These are phyloP conservation scores for Drosophila neotestacea DNA, from an alignment of 2,888 invertebrate genomes.

Conservation along the genomic window DNA sequence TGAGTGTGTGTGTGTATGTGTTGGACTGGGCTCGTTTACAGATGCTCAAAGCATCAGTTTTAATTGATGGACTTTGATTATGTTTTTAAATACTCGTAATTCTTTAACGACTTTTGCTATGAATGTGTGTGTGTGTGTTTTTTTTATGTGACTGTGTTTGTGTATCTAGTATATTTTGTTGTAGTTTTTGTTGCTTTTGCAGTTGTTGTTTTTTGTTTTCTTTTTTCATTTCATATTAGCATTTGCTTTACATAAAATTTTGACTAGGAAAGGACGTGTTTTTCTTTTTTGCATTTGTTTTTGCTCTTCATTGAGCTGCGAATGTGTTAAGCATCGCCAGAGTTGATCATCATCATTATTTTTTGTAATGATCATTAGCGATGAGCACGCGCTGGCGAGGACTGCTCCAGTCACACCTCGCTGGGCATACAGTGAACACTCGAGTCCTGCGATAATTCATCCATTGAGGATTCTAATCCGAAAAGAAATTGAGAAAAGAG, in stretches of 20 bases:
- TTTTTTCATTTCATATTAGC: slow-evolving; percentile 55
- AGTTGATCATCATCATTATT: slow-evolving; percentile 9
- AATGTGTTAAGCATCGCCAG: slow-evolving; percentile 4
- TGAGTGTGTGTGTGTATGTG: slow-evolving; percentile 22
- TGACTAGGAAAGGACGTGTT: slow-evolving; percentile 84
- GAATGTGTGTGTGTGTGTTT: neutral
- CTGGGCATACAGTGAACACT: slow-evolving; percentile 94
- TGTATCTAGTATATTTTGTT: slow-evolving; percentile 11
- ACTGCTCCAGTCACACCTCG: slow-evolving; percentile 87
- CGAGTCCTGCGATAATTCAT: slow-evolving; percentile 95
- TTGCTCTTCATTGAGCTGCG: slow-evolving; percentile 15
- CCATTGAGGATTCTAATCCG: slow-evolving; percentile 90
- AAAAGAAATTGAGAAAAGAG: neutral
- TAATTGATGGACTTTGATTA: slow-evolving; percentile 32
- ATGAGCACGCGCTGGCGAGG: slow-evolving; percentile 71
- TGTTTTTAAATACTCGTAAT: slow-evolving; percentile 25
- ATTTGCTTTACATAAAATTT: slow-evolving; percentile 75
- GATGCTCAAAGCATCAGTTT: slow-evolving; percentile 27
- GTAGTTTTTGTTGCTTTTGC: neutral
- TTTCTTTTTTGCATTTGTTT: slow-evolving; percentile 12
- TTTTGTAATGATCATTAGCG: slow-evolving; percentile 37
- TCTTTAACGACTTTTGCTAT: slow-evolving; percentile 26
- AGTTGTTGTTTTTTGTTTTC: slow-evolving; percentile 13
- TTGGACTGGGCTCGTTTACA: slow-evolving; percentile 44
- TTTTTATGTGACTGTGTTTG: slow-evolving; percentile 11